Base-by-base conservation (phyloP, 2,113 vertebrate species). In the Pardalotus punctatus region DNA sequence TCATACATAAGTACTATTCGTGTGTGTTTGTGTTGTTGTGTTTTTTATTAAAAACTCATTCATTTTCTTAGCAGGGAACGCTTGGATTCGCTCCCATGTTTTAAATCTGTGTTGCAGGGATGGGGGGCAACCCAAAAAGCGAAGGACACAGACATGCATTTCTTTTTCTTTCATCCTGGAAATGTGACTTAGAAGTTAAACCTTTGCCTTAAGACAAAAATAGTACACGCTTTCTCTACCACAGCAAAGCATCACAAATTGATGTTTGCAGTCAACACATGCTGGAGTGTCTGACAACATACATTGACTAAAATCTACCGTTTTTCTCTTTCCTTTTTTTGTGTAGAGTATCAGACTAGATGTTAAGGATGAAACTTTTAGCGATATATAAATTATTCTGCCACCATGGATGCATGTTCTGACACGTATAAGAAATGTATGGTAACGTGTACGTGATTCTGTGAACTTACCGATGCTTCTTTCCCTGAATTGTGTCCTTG, bases 1-100 rank as follows among this genome's bases (percentile, higher is more conserved):
- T 80, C 23, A 6, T 42, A 13, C 2, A 0, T 19, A 74, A 47
- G 7, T 42, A 16, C 27, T 61, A 0, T 42, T 61, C 40, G 16
- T 27, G 4, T 48, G 18, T 16, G 9, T 31, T 45, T 12, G 4
- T 9, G 20, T 21, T 38, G 11, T 6, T 24, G 28, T 5, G 3
- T 2, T 15, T 20, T 33, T 64, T 57, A 17, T 1, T 6, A 79
- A 23, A 29, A 51, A 38, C 54, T 53, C 24, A 6, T 51, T 51
- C 1, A 3, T 48, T 51, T 84, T 14, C 64, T 88, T 17, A 17
- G 8, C 21, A 9, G 21, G 35, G 54, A 81, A 17, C 14, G 16
- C 18, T 61, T n/a, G 38, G 43, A 19, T 72, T 79, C 60, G 22
- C 17, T 62, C 50, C 22, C 2, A 8, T 11, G 1, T 57, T 71